Percentiles rank a stretch among this genome's conserved stretches.
phyloP scores from a whole-genome alignment of 2,113 vertebrate genomes.

The Ophthalmolycus amberensis region DNA sequence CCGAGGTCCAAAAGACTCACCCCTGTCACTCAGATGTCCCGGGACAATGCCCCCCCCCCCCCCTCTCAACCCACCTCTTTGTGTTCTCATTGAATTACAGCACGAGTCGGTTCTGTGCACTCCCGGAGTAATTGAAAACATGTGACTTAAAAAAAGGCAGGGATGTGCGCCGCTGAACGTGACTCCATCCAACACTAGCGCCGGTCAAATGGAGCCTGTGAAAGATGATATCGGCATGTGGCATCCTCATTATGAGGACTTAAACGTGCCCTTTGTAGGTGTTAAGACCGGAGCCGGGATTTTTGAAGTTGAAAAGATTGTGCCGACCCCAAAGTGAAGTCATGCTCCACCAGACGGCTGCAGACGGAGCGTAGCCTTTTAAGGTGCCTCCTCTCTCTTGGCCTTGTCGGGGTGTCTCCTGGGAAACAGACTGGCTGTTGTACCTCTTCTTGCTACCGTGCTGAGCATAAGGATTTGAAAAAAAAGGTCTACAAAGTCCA shows the following conservation, averaged over 20 bases:
- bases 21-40: slow-evolving; percentile 79
- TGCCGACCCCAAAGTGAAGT: slow-evolving; percentile 54
- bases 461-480: slow-evolving; percentile 1
- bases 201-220: slow-evolving; percentile 50
- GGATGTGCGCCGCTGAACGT: slow-evolving; percentile 62
- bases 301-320: slow-evolving; percentile 54
- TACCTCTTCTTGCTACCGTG: not conserved
- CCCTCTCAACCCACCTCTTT: slow-evolving; percentile 54
- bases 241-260: slow-evolving; percentile 66
- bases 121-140: slow-evolving; percentile 74
- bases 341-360: slow-evolving; percentile 57
- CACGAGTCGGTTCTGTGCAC: slow-evolving; percentile 58
- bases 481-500: not conserved
- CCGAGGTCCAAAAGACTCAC: slow-evolving; percentile 45
- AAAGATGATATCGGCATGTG: slow-evolving; percentile 72
- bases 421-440: slow-evolving; percentile 18
- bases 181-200: slow-evolving; percentile 56
- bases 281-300: slow-evolving; percentile 31
- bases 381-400: slow-evolving; percentile 38
- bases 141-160: slow-evolving; percentile 58
- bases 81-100: slow-evolving; percentile 79
- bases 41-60: slow-evolving; percentile 67
- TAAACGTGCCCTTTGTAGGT: slow-evolving; percentile 57
- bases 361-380: slow-evolving; percentile 56
- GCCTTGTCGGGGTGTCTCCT: slow-evolving; percentile 44